Percentiles rank a stretch among this genome's conserved stretches.
Conservation (phyloP, 1,140 invertebrate genomes). For the Pseudomyrmex sp. region DNA sequence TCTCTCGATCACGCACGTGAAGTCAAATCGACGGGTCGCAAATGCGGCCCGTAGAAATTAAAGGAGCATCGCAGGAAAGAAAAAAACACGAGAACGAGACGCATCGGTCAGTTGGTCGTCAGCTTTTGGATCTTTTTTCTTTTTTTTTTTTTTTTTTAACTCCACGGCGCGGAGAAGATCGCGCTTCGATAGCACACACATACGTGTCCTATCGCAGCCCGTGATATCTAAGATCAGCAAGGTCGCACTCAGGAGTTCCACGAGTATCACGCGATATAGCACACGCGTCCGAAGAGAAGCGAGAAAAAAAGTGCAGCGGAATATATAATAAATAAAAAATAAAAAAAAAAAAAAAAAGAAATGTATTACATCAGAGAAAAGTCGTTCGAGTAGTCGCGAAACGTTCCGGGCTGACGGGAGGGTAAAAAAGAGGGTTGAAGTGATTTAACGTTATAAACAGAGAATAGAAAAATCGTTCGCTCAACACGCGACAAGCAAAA, state of each 20-base stretch:
- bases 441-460: not conserved
- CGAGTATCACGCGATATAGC: slow-evolving; percentile 58
- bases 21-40: slow-evolving; percentile 18
- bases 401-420: no score
- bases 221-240: slow-evolving; percentile 71
- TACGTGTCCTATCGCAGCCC: slow-evolving; percentile 69
- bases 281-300: slow-evolving; percentile 19
- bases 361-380: not conserved
- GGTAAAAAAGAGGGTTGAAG: not conserved
- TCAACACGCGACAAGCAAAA: no score
- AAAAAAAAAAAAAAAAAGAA: not conserved
- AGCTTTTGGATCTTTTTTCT: not conserved
- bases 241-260: slow-evolving; percentile 66
- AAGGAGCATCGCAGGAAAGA: slow-evolving; percentile 3
- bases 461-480: no score
- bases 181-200: slow-evolving; percentile 61
- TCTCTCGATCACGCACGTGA: slow-evolving; percentile 14
- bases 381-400: no score
- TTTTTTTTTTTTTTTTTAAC: not conserved
- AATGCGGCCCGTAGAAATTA: slow-evolving; percentile 13
- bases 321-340: not conserved
- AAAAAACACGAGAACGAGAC: slow-evolving; percentile 29
- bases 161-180: slow-evolving; percentile 42
- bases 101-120: slow-evolving; percentile 36
- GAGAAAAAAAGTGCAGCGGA: not conserved